phyloP scores from a whole-genome alignment of 2,113 vertebrate genomes.

The Corythornis madagascariensis region DNA sequence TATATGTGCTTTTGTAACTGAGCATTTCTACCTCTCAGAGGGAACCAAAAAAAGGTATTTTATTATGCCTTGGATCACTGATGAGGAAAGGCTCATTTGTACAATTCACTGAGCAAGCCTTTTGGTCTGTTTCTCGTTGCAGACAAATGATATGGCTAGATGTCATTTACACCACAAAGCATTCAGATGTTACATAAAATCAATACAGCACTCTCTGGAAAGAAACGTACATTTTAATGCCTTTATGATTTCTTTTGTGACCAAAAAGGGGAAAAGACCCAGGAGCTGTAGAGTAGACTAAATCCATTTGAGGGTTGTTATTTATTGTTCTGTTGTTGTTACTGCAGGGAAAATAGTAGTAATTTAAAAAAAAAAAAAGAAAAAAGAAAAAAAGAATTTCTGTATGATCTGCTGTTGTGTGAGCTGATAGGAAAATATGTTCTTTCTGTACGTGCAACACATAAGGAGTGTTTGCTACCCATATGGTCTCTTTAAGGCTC shows the following conservation, averaged over 20 bases:
- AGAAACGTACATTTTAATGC: conserved; percentile 6
- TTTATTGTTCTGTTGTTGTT: neutral
- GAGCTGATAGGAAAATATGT: conserved; percentile 7
- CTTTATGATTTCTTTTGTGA: conserved; percentile 27
- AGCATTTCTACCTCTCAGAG: conserved; percentile 22
- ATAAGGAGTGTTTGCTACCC: neutral
- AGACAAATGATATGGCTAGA: conserved; percentile 21
- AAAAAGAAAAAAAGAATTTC: neutral
- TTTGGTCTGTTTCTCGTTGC: conserved; percentile 23
- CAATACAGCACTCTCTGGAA: neutral
- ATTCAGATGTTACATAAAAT: conserved; percentile 35
- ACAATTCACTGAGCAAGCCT: conserved; percentile 50
- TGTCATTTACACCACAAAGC: neutral
- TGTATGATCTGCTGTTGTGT: conserved; percentile 3
- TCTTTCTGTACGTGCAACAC: neutral
- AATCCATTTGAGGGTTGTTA: neutral
- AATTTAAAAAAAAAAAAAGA: neutral
- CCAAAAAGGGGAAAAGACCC: neutral
- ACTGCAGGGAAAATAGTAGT: conserved; percentile 6
- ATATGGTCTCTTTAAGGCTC: neutral
- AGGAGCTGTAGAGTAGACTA: neutral
- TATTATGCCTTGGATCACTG: conserved; percentile 31
- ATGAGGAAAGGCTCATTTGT: conserved; percentile 52
- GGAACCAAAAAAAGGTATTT: neutral
- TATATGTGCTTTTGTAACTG: neutral